Base-by-base conservation (phyloP, 2,113 vertebrate genomes). In the Eclectus roratus region DNA sequence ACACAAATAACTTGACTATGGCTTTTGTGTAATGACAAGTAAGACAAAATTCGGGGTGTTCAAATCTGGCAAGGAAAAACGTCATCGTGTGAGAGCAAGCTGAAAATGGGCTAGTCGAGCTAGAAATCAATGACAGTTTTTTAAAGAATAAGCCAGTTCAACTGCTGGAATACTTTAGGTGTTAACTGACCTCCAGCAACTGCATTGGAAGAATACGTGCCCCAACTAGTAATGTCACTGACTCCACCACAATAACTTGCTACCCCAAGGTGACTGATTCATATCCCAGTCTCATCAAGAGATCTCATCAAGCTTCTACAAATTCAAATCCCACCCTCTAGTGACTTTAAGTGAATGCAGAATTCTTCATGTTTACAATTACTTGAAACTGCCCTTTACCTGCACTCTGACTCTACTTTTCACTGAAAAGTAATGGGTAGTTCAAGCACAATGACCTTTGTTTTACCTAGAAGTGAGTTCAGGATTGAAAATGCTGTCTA, bases 131-230 rank as follows among this genome's bases (percentile, higher is more conserved):
- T 23, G 5, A 50, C 23, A 6, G 4, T 21, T 47, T 46, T 72
- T 69, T 74, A 41, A 78, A 70, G 53, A 66, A 58, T 63, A 56
- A 70, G 13, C 13, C 2, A 28, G 7, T 83, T 79, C 56, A 76
- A 41, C 24, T 56, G 29, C n/a, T 80, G 44, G 9, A 60, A 19
- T 69, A 43, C 58, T 74, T 24, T 46, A 10, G 11, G 3, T 1
- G 15, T 46, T 84, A 84, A 63, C 33, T 65, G 49, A 77, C 33
- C 4, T 52, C 2, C 15, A 37, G 18, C 27, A 77, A 15, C 21
- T 1, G 0, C 29, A 64, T 3, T 6, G 23, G 33, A 73, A 63
- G 27, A 64, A 61, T 11, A 3, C 0, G 0, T 46, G 41, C 74
- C 28, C 24, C 25, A 61, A 4, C 9, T 33, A 71, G 15, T 53